phyloP scores from a whole-genome alignment of 2,888 invertebrate species.

The Spialia ferax region DNA sequence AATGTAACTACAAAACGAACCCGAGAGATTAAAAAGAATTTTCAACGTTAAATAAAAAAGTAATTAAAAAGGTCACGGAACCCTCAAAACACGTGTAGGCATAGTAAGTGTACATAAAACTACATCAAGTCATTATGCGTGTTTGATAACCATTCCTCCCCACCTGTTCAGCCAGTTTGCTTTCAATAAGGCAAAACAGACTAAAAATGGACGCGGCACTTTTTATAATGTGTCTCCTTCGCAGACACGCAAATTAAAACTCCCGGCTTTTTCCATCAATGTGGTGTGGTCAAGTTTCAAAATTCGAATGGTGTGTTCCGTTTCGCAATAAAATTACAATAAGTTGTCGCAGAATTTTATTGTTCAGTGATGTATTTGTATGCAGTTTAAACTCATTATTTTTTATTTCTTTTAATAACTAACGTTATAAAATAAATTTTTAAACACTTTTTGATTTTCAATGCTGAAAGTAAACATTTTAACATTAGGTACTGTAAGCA shows the following conservation, averaged over 20 bases:
- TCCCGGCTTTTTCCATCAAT: conserved; percentile 13
- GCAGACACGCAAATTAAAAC: conserved; percentile 18
- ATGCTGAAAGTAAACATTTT: no score
- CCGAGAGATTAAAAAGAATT: no score
- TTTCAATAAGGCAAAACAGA: conserved; percentile 23
- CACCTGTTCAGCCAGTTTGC: conserved; percentile 16
- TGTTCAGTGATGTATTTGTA: neutral
- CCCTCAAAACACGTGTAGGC: neutral
- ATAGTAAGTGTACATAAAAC: conserved; percentile 6
- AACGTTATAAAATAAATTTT: no score
- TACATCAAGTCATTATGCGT: conserved; percentile 15
- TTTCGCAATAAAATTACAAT: neutral
- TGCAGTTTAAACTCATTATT: no score
- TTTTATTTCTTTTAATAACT: no score
- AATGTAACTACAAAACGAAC: no score
- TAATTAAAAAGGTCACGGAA: neutral
- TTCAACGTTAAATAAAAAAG: no score
- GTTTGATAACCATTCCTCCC: conserved; percentile 28
- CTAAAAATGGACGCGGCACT: conserved; percentile 30
- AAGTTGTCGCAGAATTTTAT: neutral
- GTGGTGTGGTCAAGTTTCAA: neutral
- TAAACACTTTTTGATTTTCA: no score
- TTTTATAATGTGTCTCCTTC: conserved; percentile 21
- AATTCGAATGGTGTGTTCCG: conserved; percentile 16
- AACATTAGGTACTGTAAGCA: no score